phyloP scores from a whole-genome alignment of 2,113 vertebrate genomes.

The Hippocampus comes region DNA sequence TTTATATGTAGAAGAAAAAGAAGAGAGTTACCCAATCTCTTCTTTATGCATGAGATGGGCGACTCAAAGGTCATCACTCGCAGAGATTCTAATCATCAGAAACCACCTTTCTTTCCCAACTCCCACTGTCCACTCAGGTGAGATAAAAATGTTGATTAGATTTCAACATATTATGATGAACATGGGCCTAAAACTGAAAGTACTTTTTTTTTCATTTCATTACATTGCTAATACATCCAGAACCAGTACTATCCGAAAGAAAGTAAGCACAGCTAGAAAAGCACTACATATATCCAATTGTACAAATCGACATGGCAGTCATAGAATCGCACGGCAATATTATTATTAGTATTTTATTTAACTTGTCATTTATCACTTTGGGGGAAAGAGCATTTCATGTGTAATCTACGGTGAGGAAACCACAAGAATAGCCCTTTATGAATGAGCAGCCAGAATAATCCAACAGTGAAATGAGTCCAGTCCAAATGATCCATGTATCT shows the following conservation, averaged over 20 bases:
- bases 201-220: background rate
- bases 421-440: background rate
- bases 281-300: background rate
- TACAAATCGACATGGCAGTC: background rate
- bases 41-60: slow-evolving; percentile 70
- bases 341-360: background rate
- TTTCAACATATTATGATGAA: background rate
- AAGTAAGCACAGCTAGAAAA: background rate
- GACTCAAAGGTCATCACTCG: slow-evolving; percentile 48
- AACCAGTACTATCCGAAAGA: background rate
- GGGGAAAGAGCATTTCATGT: background rate
- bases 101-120: slow-evolving; percentile 23
- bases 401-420: background rate
- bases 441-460: background rate
- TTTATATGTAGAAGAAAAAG: slow-evolving; percentile 55
- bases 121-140: slow-evolving; percentile 18
- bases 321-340: background rate
- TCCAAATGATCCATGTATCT: slow-evolving; percentile 37
- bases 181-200: background rate
- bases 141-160: slow-evolving; percentile 1
- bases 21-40: slow-evolving; percentile 45
- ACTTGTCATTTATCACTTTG: background rate
- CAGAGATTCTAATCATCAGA: slow-evolving; percentile 21
- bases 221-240: background rate
- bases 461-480: slow-evolving; percentile 17